These are phyloP conservation scores for Erythrocebus patas DNA, from an alignment of 2,113 vertebrate genomes.

Conservation along the genomic window DNA sequence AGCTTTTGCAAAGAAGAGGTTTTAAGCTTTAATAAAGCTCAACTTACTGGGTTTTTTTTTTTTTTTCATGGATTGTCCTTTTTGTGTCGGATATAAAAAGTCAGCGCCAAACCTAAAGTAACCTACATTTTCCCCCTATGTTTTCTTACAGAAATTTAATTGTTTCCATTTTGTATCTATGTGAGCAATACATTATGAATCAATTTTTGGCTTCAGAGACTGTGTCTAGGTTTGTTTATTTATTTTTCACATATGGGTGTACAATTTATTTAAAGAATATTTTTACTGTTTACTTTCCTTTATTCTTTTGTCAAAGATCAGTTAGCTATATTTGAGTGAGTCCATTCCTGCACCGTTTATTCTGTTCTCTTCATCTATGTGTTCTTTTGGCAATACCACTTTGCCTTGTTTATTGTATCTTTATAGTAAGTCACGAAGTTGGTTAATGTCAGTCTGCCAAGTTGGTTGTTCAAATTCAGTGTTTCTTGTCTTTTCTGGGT, in stretches of 20 bases:
- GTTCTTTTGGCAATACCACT: neutral
- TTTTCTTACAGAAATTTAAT: neutral
- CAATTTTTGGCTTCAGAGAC: neutral
- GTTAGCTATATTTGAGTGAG: neutral
- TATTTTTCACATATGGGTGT: neutral
- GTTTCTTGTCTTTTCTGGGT: neutral
- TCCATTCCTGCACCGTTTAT: neutral
- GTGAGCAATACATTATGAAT: neutral
- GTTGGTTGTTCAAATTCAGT: neutral
- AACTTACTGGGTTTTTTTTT: neutral
- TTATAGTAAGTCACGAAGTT: neutral
- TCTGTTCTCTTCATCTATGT: neutral
- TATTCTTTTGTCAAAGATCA: neutral
- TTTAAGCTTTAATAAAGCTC: neutral
- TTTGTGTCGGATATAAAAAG: neutral
- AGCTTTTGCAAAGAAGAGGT: neutral
- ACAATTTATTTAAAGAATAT: neutral
- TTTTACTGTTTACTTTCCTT: neutral
- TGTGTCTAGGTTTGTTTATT: neutral
- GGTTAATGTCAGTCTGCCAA: neutral
- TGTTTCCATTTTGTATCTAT: neutral
- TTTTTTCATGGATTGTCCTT: neutral
- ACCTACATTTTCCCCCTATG: neutral
- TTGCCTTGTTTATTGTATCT: neutral
- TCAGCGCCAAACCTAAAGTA: neutral